Percentiles rank a stretch among this genome's conserved stretches.
phyloP scores from a whole-genome alignment of 2,797 vertebrate genomes.

The Chromobotia macracanthus region DNA sequence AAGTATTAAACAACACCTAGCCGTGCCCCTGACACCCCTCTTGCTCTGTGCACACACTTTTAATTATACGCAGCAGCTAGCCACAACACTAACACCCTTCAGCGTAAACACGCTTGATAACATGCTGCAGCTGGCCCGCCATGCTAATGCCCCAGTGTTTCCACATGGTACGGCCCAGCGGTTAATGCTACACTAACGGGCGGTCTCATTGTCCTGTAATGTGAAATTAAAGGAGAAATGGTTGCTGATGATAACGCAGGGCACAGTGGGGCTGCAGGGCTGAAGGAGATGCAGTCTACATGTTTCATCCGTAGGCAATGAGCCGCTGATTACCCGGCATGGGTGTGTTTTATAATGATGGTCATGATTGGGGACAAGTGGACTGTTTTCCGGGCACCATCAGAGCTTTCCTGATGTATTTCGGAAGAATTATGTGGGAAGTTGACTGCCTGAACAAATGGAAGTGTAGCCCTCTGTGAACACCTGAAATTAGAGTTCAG shows the following conservation, averaged over 20 bases:
- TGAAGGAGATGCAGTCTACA: conserved; percentile 47
- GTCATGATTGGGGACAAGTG: conserved; percentile 19
- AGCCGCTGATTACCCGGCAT: conserved; percentile 32
- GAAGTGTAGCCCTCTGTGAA: conserved; percentile 70
- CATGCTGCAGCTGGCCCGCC: conserved; percentile 20
- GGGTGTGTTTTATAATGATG: conserved; percentile 35
- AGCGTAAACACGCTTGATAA: conserved; percentile 47
- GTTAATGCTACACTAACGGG: conserved; percentile 22
- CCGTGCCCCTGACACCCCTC: conserved; percentile 24
- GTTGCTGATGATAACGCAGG: conserved; percentile 30
- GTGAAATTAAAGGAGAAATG: conserved; percentile 43
- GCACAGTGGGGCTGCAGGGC: neutral
- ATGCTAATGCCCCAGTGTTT: conserved; percentile 32
- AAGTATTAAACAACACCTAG: conserved; percentile 38
- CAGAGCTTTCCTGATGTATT: conserved; percentile 56
- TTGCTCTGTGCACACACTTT: conserved; percentile 13
- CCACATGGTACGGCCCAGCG: conserved; percentile 3
- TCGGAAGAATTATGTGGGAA: conserved; percentile 74
- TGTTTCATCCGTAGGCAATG: conserved; percentile 53
- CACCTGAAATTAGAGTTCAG: conserved; percentile 59
- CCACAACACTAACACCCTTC: conserved; percentile 44
- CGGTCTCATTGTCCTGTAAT: conserved; percentile 34
- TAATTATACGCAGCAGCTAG: conserved; percentile 49
- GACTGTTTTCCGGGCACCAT: conserved; percentile 29
- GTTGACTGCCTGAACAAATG: conserved; percentile 77